Conservation (phyloP, 2,113 vertebrate genomes). For the Erythrocercus mccallii region DNA sequence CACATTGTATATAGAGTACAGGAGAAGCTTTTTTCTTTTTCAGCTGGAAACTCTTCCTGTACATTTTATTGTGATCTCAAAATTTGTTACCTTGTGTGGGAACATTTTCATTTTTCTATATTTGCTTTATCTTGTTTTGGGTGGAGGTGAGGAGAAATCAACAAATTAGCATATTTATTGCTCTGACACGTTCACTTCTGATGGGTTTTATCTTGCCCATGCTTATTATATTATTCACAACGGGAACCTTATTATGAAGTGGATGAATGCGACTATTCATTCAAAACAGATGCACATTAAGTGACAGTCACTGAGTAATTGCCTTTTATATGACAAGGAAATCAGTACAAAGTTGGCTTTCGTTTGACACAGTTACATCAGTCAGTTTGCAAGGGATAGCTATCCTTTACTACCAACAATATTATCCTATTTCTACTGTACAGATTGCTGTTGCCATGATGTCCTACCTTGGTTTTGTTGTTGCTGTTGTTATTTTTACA, state of each 20-base stretch:
- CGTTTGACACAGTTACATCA: conserved; percentile 34
- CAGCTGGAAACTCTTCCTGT: neutral
- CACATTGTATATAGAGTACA: neutral
- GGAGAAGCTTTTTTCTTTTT: neutral
- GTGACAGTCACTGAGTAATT: conserved; percentile 48
- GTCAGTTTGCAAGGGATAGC: conserved; percentile 36
- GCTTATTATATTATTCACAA: conserved; percentile 41
- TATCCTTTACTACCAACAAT: neutral
- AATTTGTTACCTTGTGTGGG: neutral
- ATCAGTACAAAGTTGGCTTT: conserved; percentile 40
- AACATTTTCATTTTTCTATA: neutral
- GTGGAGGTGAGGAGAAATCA: neutral
- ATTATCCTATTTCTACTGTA: neutral
- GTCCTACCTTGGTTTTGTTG: neutral
- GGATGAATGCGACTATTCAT: conserved; percentile 18
- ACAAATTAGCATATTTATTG: neutral
- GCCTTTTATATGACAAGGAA: conserved; percentile 48
- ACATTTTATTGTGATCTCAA: neutral
- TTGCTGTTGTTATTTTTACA: neutral
- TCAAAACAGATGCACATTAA: conserved; percentile 36
- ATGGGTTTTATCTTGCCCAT: conserved; percentile 34
- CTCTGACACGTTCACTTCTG: neutral
- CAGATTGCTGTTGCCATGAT: neutral
- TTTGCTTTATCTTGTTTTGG: neutral
- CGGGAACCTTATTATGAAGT: conserved; percentile 18